Conservation (phyloP, 2,888 invertebrate species). For the Sussaba pulchella region DNA sequence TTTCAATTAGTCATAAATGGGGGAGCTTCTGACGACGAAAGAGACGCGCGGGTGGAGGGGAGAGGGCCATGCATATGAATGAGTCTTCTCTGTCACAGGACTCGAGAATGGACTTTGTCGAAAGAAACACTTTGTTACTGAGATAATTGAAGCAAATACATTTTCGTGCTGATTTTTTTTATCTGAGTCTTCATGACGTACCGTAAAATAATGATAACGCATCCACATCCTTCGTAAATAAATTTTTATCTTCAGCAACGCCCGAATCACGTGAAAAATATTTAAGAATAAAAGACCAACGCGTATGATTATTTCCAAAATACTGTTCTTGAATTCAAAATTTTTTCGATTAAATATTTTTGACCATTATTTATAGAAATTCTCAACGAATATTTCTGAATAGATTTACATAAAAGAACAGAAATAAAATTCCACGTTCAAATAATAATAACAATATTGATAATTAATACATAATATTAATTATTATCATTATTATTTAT, state of each 20-base stretch:
- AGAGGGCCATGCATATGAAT: too few relatives aligned
- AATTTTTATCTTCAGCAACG: too few relatives aligned
- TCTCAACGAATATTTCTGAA: background rate
- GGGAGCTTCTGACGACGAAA: conserved; percentile 11
- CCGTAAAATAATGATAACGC: too few relatives aligned
- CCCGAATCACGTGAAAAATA: background rate
- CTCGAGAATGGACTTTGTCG: background rate
- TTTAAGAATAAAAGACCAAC: too few relatives aligned
- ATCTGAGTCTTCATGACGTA: too few relatives aligned
- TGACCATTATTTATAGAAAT: background rate
- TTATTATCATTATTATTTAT: too few relatives aligned
- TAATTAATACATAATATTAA: too few relatives aligned
- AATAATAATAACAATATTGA: too few relatives aligned
- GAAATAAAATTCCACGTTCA: too few relatives aligned
- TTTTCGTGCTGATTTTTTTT: background rate
- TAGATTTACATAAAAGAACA: too few relatives aligned
- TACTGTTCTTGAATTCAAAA: background rate
- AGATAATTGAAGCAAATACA: too few relatives aligned
- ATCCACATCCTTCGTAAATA: background rate
- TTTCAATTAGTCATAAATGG: conserved; percentile 56
- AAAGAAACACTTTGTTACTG: too few relatives aligned
- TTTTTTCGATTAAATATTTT: background rate
- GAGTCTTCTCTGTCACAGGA: background rate
- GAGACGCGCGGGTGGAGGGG: background rate
- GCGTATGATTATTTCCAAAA: background rate